Percentiles rank a stretch among this genome's conserved stretches.
phyloP scores from a whole-genome alignment of 1,140 invertebrate species.

The Drosophila lini region DNA sequence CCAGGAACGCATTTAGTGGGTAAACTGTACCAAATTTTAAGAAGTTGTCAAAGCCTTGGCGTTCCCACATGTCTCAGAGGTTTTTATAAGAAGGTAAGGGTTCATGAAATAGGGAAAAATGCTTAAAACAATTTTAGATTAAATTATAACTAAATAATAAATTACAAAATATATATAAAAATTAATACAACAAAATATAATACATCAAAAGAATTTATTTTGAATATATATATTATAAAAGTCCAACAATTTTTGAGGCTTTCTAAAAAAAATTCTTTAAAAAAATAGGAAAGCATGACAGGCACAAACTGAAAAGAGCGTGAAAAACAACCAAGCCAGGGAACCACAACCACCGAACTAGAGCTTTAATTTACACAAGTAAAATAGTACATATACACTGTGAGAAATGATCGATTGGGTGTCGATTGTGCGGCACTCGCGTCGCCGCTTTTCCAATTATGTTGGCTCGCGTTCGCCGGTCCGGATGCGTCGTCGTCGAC shows the following conservation, averaged over 20 bases:
- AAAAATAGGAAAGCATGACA: slow-evolving; percentile 6
- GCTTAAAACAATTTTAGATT: not conserved
- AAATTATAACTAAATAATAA: not conserved
- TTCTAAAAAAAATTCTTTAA: not conserved
- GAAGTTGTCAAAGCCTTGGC: not conserved
- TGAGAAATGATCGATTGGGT: slow-evolving; percentile 91
- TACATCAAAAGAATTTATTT: not conserved
- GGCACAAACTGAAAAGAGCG: slow-evolving; percentile 27
- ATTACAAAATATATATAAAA: not conserved
- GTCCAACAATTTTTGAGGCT: not conserved
- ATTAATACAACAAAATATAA: not conserved
- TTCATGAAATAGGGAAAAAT: not conserved
- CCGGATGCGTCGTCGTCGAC: slow-evolving; percentile 87
- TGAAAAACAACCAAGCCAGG: slow-evolving; percentile 11
- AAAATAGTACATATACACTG: slow-evolving; percentile 18
- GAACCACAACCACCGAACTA: slow-evolving; percentile 36
- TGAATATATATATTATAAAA: not conserved
- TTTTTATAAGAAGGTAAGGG: too few species aligned
- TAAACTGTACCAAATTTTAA: slow-evolving; percentile 5
- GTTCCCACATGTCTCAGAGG: too few species aligned
- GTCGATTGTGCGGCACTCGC: slow-evolving; percentile 90
- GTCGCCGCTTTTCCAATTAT: slow-evolving; percentile 90
- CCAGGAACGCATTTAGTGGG: not conserved
- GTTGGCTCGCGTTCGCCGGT: slow-evolving; percentile 87
- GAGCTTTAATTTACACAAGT: slow-evolving; percentile 14